phyloP scores from a whole-genome alignment of 2,888 invertebrate species.

The Coenonympha glycerion region DNA sequence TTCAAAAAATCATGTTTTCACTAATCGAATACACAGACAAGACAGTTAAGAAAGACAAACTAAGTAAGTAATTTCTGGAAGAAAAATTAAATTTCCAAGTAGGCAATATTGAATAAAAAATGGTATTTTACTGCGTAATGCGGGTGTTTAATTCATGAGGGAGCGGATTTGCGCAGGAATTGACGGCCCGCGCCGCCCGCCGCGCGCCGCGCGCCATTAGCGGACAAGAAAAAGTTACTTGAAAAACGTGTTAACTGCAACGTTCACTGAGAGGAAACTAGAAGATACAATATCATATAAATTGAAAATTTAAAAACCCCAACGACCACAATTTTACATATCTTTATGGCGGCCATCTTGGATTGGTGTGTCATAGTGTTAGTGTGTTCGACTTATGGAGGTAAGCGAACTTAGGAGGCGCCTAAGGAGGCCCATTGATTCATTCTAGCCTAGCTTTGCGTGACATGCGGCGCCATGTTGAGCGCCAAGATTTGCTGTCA shows the following conservation, averaged over 20 bases:
- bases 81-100: slow-evolving; percentile 8
- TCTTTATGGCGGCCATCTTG: no score
- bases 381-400: no score
- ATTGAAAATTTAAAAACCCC: no score
- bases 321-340: no score
- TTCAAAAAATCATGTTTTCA: no score
- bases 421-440: no score
- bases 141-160: slow-evolving; percentile 30
- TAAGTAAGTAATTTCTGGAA: background rate
- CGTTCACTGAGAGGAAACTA: slow-evolving; percentile 36
- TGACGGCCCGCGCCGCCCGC: slow-evolving; percentile 43
- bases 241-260: slow-evolving; percentile 42
- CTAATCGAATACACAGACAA: background rate
- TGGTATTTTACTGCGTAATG: slow-evolving; percentile 24
- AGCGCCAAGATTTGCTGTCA: no score
- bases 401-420: no score
- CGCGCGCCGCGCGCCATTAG: slow-evolving; percentile 53
- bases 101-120: slow-evolving; percentile 25
- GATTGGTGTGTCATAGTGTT: no score
- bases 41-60: background rate
- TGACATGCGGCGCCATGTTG: no score
- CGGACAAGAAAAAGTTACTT: slow-evolving; percentile 46
- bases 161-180: slow-evolving; percentile 45
- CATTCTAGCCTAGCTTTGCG: no score
- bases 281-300: no score